Evolutionary conservation across 1,140 invertebrate species (phyloP), one percentile per base, ranked within the genome.

Genomic region (Vollenhovia emeryi): DNA sequence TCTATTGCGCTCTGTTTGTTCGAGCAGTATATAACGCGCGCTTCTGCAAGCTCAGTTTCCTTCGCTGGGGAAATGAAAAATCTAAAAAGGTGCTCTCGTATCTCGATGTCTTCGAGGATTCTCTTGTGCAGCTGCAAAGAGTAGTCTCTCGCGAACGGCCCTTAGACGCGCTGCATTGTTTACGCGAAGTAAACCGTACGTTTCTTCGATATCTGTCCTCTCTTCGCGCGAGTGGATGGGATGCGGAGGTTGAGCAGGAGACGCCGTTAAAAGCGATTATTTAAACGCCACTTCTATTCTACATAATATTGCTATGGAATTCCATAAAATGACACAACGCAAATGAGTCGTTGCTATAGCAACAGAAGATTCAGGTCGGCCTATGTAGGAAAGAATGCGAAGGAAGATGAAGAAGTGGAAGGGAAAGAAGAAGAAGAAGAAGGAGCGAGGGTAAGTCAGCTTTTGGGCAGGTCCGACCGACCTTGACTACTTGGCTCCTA

Each of bases 401-500:
- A 36, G 52, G 18, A 18, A 40, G 40, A 55, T 15, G 48, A 76
- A 59, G 68, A 75, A 84, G 13, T 71, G 59, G 79, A 62, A 36
- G 52, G 18, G 11, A 30, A 21, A 55, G 48, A 76, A 59, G 68
- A 75, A 84, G 21, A 75, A 64, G 79, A 62, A 88, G 62, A 66
- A 43, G 85, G 86, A 84, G 87, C 68, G 78, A 91, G 87, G 84
- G 74, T 83, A 86, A 83, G 89, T 87, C 83, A 74, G 84, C 84
- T 87, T 91, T 93, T 92, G 89, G 89, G 87, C 87, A 84, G 87
- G 74, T 89, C 87, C 87, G 27, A 76, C 50, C 86, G 91, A 88
- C 91, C 92, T 93, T 92, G 91, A 90, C 71, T 88, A 50, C 76
- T 86, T 76, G 59, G 55, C 84, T 92, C 90, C 92, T 93, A 93